A percentile compares a stretch with the other conserved stretches of the same genome.
Conservation (phyloP, 2,888 invertebrate genomes). For the Odiellus spinosus region DNA sequence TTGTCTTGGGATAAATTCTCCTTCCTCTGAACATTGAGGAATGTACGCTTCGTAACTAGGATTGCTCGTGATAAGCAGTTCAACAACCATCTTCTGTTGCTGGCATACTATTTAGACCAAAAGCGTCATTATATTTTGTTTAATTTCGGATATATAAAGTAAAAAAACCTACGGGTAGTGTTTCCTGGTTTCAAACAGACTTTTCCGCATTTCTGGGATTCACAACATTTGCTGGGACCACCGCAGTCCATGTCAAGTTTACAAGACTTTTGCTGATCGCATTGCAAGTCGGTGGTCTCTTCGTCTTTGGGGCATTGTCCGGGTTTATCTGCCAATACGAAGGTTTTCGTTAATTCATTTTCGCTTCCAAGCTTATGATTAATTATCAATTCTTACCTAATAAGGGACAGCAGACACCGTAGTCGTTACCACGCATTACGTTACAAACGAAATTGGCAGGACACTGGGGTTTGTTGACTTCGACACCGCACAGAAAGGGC, state of each 20-base stretch:
- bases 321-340: constrained; percentile 44
- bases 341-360: too few species aligned
- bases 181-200: constrained; percentile 59
- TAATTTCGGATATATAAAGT: too few species aligned
- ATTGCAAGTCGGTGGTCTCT: constrained; percentile 30
- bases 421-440: constrained; percentile 48
- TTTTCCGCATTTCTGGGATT: constrained; percentile 48
- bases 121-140: too few species aligned
- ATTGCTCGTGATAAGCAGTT: constrained; percentile 57
- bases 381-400: background rate
- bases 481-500: constrained; percentile 65
- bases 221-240: constrained; percentile 65
- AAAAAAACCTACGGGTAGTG: constrained; percentile 40
- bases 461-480: constrained; percentile 64
- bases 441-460: constrained; percentile 39
- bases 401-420: constrained; percentile 65
- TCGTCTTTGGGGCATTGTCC: constrained; percentile 48
- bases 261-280: constrained; percentile 5
- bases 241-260: constrained; percentile 65
- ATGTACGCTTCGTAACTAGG: constrained; percentile 65
- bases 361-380: background rate
- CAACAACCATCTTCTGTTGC: constrained; percentile 59
- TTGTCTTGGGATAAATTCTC: constrained; percentile 54
- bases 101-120: constrained; percentile 49
- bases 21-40: constrained; percentile 52